Percentiles rank a stretch among this genome's conserved stretches.
phyloP scores from a whole-genome alignment of 2,888 invertebrate species.

The Protodeltote pygarga region DNA sequence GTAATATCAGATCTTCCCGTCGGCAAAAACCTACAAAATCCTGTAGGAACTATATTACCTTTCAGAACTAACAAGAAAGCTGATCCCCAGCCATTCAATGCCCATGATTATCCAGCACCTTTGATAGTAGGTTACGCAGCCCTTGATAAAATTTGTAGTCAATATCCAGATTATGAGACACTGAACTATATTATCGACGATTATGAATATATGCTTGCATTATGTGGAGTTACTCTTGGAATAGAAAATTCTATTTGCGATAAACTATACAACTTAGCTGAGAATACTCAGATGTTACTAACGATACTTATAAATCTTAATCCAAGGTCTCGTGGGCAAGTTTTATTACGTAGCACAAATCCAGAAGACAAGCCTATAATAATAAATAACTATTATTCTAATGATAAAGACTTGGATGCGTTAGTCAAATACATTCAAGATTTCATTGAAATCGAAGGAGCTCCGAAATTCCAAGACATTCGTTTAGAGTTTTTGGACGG shows the following conservation, averaged over 20 bases:
- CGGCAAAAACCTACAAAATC: constrained; percentile 64
- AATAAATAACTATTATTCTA: constrained; percentile 5
- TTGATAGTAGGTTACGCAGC: constrained; percentile 19
- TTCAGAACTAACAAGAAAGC: constrained; percentile 17
- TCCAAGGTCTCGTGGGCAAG: constrained; percentile 15
- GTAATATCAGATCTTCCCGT: constrained; percentile 61
- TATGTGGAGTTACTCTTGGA: constrained; percentile 18
- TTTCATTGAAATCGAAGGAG: constrained; percentile 6
- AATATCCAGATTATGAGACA: constrained; percentile 1
- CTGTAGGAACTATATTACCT: constrained; percentile 33
- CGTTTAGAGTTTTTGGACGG: constrained; percentile 5
- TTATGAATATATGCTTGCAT: background rate
- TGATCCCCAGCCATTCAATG: constrained; percentile 7
- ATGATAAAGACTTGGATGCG: constrained; percentile 14
- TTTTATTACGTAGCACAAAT: constrained; percentile 13
- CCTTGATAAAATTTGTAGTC: constrained; percentile 3
- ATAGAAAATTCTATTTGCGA: constrained; percentile 19
- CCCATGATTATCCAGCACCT: constrained; percentile 8
- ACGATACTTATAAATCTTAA: background rate
- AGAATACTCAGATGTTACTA: constrained; percentile 7
- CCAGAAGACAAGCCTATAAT: constrained; percentile 18
- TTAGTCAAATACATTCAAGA: constrained; percentile 6
- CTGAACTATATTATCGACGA: constrained; percentile 9
- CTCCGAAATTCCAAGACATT: constrained; percentile 12
- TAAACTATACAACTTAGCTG: background rate